Evolutionary conservation across 1,140 invertebrate genomes (phyloP), one percentile per base, ranked within the genome.

Genomic region (Chrysopa pallens): DNA sequence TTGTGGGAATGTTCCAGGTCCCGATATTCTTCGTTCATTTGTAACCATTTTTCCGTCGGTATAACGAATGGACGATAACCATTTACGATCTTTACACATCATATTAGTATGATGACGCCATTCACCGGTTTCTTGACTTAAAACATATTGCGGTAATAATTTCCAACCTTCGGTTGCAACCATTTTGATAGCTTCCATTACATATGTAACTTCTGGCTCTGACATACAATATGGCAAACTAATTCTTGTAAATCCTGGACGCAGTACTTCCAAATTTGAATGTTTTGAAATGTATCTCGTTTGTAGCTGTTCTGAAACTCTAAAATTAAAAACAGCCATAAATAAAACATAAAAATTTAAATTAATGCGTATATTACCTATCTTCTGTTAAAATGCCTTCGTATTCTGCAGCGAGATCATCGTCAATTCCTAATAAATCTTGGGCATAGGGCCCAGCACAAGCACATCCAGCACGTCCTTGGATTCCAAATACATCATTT

Each of bases 401-500:
- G 62, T 86, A 86, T 50, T 80, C 69, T 48, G 72, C 69, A 9
- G 84, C 76, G 1, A 87, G 64, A 43, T 76, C 65, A 43, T 78
- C 73, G 55, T 81, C 75, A 42, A 92, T 89, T 17, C 86, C 87
- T 42, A 93, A 68, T 8, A 91, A 63, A 61, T 85, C 77, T 60
- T 88, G 78, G 7, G 83, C 83, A 56, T 92, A 92, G n/a, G 58
- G 60, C 36, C 84, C 80, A 33, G 83, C 80, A 65, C 83, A 87
- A 1, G 80, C 79, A 64, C 83, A 87, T 1, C 87, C 86, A 7
- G 84, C 82, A 50, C 88, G 68, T 0, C 83, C 80, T 62, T 93
- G 89, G 35, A 94, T 86, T 0, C 90, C 90, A 57, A 90, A 93
- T 8, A 94, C 72, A 55, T 94, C 90, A 53, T 93, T 94, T 4